Evolutionary conservation across 2,888 invertebrate species (phyloP).

Genomic region (Aphrophora alni): DNA sequence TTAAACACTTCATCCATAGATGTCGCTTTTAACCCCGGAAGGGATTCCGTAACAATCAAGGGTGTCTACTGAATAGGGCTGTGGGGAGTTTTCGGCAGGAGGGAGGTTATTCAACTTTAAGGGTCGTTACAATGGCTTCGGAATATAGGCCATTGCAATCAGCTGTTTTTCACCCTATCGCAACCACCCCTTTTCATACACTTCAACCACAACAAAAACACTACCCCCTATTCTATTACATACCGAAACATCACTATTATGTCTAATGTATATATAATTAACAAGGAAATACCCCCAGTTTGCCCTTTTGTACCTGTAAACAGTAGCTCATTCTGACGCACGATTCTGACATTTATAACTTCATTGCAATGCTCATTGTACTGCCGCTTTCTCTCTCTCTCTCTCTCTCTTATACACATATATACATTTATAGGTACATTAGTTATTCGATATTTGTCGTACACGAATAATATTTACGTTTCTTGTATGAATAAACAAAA

Average conservation of each 20-base stretch:
- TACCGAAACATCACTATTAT: background rate
- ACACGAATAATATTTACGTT: too few relatives aligned
- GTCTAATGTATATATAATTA: background rate
- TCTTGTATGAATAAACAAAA: too few relatives aligned
- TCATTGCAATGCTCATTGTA: background rate
- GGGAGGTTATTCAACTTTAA: background rate
- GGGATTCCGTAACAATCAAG: background rate
- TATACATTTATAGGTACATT: too few relatives aligned
- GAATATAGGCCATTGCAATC: background rate
- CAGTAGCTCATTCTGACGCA: background rate
- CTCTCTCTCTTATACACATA: too few relatives aligned
- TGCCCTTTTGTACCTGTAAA: background rate
- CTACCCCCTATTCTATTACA: background rate
- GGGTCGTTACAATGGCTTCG: too few relatives aligned
- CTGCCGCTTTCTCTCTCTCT: background rate
- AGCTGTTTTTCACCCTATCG: background rate
- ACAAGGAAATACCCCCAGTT: background rate
- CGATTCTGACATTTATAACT: background rate
- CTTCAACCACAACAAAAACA: background rate
- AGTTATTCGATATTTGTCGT: too few relatives aligned
- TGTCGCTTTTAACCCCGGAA: background rate
- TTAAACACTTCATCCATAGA: background rate
- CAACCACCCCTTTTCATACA: background rate
- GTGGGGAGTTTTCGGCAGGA: background rate
- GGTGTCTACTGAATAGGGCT: background rate